Evolutionary conservation across 2,888 invertebrate species (phyloP).

Genomic region (Meghimatium bilineatum): DNA sequence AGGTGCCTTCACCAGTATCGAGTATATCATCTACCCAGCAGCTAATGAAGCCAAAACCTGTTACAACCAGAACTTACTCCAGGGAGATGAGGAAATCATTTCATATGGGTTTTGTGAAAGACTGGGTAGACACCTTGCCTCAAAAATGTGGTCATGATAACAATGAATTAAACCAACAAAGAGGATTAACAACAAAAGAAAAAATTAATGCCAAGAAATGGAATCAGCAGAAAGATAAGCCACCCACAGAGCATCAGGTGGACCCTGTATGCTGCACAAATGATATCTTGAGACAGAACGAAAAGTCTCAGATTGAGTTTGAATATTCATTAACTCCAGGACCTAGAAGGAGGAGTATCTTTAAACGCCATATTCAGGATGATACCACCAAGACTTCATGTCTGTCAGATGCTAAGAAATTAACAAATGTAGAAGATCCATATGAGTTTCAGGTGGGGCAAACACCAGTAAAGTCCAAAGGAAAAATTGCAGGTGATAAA

Average conservation of each 20-base stretch:
- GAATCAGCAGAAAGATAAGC: neutral
- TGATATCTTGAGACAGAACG: neutral
- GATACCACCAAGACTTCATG: neutral
- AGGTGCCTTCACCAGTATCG: neutral
- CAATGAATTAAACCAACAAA: constrained; percentile 2
- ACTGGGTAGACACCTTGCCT: constrained; percentile 39
- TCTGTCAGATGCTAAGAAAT: neutral
- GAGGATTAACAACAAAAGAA: constrained; percentile 40
- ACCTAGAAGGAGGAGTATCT: constrained; percentile 34
- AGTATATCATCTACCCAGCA: constrained; percentile 50
- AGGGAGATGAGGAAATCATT: constrained; percentile 29
- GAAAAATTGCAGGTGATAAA: neutral
- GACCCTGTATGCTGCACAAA: neutral
- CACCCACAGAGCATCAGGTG: neutral
- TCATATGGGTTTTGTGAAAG: constrained; percentile 8
- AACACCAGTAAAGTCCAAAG: constrained; percentile 48
- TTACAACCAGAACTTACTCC: constrained; percentile 38
- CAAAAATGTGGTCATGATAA: neutral
- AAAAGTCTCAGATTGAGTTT: neutral
- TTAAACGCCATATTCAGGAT: constrained; percentile 33
- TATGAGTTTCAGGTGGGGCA: constrained; percentile 42
- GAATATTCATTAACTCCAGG: constrained; percentile 24
- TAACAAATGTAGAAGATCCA: constrained; percentile 24
- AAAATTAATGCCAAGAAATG: constrained; percentile 38
- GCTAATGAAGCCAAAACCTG: constrained; percentile 39